Evolutionary conservation across 2,113 vertebrate genomes (phyloP).

Genomic region (Marmota monax): DNA sequence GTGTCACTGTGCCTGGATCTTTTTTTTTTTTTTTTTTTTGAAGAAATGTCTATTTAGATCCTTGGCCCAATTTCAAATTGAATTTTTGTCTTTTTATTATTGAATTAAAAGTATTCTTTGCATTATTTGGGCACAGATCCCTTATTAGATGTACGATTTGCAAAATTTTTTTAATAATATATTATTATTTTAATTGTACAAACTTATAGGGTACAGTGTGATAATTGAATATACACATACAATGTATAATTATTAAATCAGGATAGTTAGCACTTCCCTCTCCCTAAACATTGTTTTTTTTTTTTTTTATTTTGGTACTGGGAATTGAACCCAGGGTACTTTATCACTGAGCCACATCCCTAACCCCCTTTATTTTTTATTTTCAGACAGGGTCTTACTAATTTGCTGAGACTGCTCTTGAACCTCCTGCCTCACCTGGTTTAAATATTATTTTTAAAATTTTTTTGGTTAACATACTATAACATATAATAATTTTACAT

Average conservation of each 20-base stretch:
- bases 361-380: too few species aligned
- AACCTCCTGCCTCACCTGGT: too few species aligned
- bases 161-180: background rate
- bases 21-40: background rate
- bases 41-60: conserved; percentile 4
- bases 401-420: too few species aligned
- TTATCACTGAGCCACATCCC: too few species aligned
- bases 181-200: background rate
- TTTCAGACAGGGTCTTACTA: too few species aligned
- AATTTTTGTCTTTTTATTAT: background rate
- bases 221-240: background rate
- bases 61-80: background rate
- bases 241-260: background rate
- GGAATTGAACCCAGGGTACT: too few species aligned
- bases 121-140: background rate
- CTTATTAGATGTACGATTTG: background rate
- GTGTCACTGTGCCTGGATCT: background rate
- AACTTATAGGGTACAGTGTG: background rate
- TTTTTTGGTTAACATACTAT: background rate
- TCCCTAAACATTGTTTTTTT: background rate
- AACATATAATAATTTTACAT: background rate
- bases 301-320: background rate
- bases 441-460: background rate
- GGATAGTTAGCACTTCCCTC: background rate
- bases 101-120: conserved; percentile 1